These are phyloP conservation scores for Spodoptera littoralis DNA, from an alignment of 2,888 invertebrate genomes.

Conservation along the genomic window DNA sequence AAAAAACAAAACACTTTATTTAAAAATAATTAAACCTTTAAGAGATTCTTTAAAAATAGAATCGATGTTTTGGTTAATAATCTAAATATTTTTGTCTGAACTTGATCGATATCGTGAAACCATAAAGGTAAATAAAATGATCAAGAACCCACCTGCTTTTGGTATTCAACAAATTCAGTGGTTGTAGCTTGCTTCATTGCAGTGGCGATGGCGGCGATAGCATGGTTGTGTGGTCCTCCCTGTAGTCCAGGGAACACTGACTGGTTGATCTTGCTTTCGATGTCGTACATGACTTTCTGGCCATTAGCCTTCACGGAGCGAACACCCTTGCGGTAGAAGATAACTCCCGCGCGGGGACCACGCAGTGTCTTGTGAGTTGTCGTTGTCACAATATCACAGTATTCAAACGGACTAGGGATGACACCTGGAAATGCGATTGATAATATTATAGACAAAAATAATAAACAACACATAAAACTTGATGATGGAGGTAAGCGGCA, in stretches of 20 bases:
- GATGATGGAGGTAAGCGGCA: no score
- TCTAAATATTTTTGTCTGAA: no score
- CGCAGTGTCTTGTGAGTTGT: conserved; percentile 98
- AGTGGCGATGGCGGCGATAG: conserved; percentile 98
- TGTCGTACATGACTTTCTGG: conserved; percentile 94
- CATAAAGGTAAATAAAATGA: no score
- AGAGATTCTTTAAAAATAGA: no score
- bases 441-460: not conserved
- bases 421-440: conserved; percentile 81
- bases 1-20: conserved; percentile 16
- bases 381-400: conserved; percentile 97
- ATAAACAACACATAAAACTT: not conserved
- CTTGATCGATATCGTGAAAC: no score
- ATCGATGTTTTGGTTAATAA: no score
- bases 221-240: conserved; percentile 99
- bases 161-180: conserved; percentile 95
- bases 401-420: conserved; percentile 96
- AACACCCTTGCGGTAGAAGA: conserved; percentile 97
- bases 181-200: conserved; percentile 96
- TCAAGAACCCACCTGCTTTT: conserved; percentile 92
- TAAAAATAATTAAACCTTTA: not conserved
- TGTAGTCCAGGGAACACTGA: conserved; percentile 98
- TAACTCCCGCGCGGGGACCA: conserved; percentile 96
- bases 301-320: conserved; percentile 94
- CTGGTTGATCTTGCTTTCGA: conserved; percentile 95